Base-by-base conservation (phyloP, 2,113 vertebrate genomes). In the Pithys albifrons region DNA sequence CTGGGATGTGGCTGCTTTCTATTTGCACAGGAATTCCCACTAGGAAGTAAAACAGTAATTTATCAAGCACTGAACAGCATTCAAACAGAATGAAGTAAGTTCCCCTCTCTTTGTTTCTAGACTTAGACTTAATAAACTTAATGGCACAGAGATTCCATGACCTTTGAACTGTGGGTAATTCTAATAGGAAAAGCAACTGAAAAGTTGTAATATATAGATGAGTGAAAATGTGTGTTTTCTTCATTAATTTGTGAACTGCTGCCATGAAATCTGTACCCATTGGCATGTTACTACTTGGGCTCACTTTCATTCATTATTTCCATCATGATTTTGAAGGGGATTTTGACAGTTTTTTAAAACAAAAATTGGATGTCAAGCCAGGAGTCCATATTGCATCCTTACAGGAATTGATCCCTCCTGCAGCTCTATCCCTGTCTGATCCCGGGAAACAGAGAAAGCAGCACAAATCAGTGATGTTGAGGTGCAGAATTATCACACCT, bases 31-130 rank as follows among this genome's bases (percentile, higher is more conserved):
- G 48, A 75, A 67, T 52, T 78, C 19, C 18, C 9, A 1, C 45
- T 49, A 29, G 20, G 61, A 77, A 71, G 33, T 39, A 37, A 71
- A 64, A 75, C 23, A 17, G 6, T 69, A 9, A 52, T 61, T 66
- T 41, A 15, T 74, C 2, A 3, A 61, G 24, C 24, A 37, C 46
- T 31, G 58, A 77, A 77, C 7, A 51, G 14, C 7, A 1, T 22
- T 20, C 33, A 61, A 69, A 57, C 76, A 74, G 24, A 85, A 27
- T 11, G 1, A 73, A 54, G 25, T 10, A 39, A 67, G 25, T 16
- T 46, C 1, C 0, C 6, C 19, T 55, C 20, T 64, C 33, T 19
- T 74, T 61, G 19, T 0, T 65, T 85, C 81, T 24, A 67, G 52
- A 25, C 33, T 92, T n/a, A 45, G 29, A 31, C 24, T 65, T 79